Percentiles rank a stretch among this genome's conserved stretches.
These are phyloP conservation scores for Gymnoscelis rufifasciata DNA, from an alignment of 2,888 invertebrate genomes.

Conservation along the genomic window DNA sequence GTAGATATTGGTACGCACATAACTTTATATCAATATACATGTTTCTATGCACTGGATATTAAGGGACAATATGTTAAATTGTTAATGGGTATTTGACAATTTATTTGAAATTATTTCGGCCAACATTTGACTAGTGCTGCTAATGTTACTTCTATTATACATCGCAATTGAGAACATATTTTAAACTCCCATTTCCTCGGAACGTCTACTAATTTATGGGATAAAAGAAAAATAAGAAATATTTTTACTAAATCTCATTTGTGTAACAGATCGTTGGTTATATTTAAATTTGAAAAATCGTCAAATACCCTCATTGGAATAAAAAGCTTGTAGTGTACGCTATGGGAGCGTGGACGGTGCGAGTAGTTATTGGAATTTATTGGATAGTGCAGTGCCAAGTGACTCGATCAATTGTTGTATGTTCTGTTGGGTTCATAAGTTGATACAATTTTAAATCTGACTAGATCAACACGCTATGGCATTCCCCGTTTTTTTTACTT, in stretches of 20 bases:
- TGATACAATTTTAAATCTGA: neutral
- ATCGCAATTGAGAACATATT: too few species aligned
- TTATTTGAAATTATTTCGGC: too few species aligned
- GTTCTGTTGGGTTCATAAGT: conserved; percentile 20
- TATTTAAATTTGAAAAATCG: neutral
- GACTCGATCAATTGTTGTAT: conserved; percentile 17
- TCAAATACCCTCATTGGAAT: conserved; percentile 12
- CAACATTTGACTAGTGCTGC: too few species aligned
- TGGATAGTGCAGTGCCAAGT: conserved; percentile 50
- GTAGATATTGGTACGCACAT: conserved; percentile 29
- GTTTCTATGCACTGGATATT: conserved; percentile 17
- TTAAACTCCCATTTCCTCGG: too few species aligned
- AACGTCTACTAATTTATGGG: too few species aligned
- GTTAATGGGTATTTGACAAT: conserved; percentile 16
- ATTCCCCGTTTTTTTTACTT: too few species aligned
- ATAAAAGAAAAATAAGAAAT: too few species aligned
- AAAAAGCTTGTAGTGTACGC: conserved; percentile 12
- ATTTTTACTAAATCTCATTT: neutral
- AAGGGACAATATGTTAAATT: conserved; percentile 8
- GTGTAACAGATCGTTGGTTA: too few species aligned
- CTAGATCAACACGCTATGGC: too few species aligned
- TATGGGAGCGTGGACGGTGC: conserved; percentile 7
- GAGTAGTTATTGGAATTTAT: conserved; percentile 20
- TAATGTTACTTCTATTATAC: too few species aligned
- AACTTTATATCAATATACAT: conserved; percentile 30